Evolutionary conservation across 1,140 invertebrate genomes (phyloP).

Genomic region (Pseudomyrmex pallidus): DNA sequence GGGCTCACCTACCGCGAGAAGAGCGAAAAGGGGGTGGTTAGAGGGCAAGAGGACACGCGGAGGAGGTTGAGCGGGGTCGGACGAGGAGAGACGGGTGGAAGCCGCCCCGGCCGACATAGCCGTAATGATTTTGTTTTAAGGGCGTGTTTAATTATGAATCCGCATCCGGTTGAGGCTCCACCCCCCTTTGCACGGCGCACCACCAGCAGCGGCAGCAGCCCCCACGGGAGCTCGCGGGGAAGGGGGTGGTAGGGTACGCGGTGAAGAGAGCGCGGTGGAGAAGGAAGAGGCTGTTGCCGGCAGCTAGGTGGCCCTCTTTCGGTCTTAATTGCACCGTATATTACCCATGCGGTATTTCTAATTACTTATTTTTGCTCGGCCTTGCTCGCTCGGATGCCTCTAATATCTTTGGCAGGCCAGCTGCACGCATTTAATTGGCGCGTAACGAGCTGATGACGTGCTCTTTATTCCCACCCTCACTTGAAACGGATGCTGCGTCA

Average conservation of each 20-base stretch:
- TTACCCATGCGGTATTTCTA: constrained; percentile 82
- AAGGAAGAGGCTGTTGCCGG: constrained; percentile 57
- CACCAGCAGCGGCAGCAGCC: constrained; percentile 57
- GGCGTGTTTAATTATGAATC: constrained; percentile 86
- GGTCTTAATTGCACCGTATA: constrained; percentile 81
- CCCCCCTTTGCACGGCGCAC: constrained; percentile 77
- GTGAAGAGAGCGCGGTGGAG: constrained; percentile 61
- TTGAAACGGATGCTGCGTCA: constrained; percentile 31
- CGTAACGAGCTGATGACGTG: constrained; percentile 68
- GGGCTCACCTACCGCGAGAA: constrained; percentile 48
- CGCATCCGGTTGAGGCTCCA: constrained; percentile 84
- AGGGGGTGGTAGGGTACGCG: constrained; percentile 31
- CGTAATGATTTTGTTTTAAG: constrained; percentile 86
- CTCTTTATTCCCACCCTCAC: background rate
- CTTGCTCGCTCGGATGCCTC: constrained; percentile 74
- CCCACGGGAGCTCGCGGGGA: constrained; percentile 53
- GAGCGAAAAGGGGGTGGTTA: constrained; percentile 38
- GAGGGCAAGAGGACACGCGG: constrained; percentile 56
- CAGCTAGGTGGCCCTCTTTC: constrained; percentile 80
- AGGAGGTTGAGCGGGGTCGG: constrained; percentile 44
- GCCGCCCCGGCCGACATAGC: constrained; percentile 76
- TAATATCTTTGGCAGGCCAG: constrained; percentile 80
- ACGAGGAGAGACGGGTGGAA: constrained; percentile 72
- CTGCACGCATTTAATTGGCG: constrained; percentile 78
- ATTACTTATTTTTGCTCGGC: constrained; percentile 81